These are phyloP conservation scores for Lutraria rhynchaena DNA, from an alignment of 1,140 invertebrate genomes.

Conservation along the genomic window DNA sequence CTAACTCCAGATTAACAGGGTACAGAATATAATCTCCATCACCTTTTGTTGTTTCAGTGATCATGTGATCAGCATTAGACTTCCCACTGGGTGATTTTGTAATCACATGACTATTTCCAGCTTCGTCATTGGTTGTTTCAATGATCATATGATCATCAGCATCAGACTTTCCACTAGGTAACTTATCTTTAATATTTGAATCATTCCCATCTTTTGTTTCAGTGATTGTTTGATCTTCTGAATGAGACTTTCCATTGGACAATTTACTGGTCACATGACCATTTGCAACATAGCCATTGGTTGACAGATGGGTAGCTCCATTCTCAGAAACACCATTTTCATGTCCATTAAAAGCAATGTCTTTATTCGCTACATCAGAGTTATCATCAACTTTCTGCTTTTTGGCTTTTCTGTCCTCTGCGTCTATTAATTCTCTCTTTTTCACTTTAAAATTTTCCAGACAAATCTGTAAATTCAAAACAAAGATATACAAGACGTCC, in stretches of 20 bases:
- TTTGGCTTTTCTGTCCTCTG: constrained; percentile 3
- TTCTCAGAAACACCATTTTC: neutral
- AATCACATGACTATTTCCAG: constrained; percentile 3
- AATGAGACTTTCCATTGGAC: neutral
- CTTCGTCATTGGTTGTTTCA: neutral
- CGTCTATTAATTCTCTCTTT: neutral
- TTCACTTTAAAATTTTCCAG: constrained; percentile 58
- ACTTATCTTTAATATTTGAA: neutral
- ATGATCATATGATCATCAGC: neutral
- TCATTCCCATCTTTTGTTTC: neutral
- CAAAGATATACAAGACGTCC: no score
- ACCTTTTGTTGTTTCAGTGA: neutral
- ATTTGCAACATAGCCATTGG: neutral
- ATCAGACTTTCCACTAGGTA: neutral
- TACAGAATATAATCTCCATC: constrained; percentile 75
- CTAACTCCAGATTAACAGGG: constrained; percentile 94
- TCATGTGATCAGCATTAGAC: neutral
- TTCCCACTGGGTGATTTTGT: neutral
- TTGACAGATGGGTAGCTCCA: neutral
- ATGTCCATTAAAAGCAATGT: neutral
- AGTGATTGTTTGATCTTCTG: neutral
- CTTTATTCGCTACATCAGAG: neutral
- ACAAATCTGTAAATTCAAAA: constrained; percentile 69
- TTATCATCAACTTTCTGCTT: constrained; percentile 17
- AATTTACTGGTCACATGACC: constrained; percentile 3